Percentiles rank a stretch among this genome's conserved stretches.
Conservation (phyloP, 1,140 invertebrate genomes). For the Conus betulinus region DNA sequence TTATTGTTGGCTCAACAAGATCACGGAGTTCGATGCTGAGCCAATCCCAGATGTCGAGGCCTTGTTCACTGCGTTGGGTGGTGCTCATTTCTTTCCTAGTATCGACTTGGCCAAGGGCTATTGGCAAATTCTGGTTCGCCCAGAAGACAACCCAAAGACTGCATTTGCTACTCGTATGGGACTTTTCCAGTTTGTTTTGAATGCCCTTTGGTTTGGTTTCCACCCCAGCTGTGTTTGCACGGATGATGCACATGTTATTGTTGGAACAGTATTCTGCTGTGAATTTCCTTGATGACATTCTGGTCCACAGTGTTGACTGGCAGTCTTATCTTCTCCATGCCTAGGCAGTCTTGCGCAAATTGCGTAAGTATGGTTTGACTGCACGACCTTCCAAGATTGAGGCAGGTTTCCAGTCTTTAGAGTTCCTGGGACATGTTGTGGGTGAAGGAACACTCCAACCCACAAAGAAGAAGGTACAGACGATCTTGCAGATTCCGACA, state of each 20-base stretch:
- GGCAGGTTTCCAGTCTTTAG: too few relatives aligned
- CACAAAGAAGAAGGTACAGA: too few relatives aligned
- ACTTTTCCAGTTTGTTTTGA: constrained; percentile 10
- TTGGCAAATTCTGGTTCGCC: constrained; percentile 73
- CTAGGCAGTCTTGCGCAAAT: too few relatives aligned
- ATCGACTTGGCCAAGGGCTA: constrained; percentile 78
- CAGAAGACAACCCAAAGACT: constrained; percentile 37
- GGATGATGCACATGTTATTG: neutral
- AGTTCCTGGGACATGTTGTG: too few relatives aligned
- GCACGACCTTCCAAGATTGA: too few relatives aligned
- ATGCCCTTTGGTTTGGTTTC: constrained; percentile 65
- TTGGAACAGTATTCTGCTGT: too few relatives aligned
- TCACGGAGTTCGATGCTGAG: constrained; percentile 75
- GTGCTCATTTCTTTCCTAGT: constrained; percentile 71
- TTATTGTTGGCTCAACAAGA: constrained; percentile 75
- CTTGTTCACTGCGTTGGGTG: constrained; percentile 66
- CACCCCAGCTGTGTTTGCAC: constrained; percentile 52
- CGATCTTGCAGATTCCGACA: too few relatives aligned
- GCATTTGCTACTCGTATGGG: constrained; percentile 46
- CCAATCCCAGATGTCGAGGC: constrained; percentile 77
- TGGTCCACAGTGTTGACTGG: too few relatives aligned
- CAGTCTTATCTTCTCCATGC: too few relatives aligned
- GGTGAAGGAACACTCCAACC: too few relatives aligned
- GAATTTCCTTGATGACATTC: too few relatives aligned
- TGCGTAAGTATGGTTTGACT: too few relatives aligned